Conservation (phyloP, 2,888 invertebrate species). For the Aleiodes leptofemur region DNA sequence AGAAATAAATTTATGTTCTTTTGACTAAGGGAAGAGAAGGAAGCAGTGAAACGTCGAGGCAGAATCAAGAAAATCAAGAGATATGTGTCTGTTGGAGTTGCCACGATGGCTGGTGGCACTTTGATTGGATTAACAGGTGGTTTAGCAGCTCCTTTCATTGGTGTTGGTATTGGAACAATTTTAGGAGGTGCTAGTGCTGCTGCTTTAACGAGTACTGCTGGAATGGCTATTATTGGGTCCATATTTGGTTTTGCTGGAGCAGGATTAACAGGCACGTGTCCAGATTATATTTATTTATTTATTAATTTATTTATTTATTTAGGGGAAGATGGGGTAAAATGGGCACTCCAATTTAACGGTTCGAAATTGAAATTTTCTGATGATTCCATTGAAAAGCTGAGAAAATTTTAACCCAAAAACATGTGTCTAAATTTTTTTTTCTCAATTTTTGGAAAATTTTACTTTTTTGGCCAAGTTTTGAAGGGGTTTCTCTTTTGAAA, state of each 20-base stretch:
- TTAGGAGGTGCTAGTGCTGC: slow-evolving; percentile 75
- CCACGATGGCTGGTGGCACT: slow-evolving; percentile 81
- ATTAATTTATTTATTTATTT: too few species aligned
- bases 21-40: slow-evolving; percentile 76
- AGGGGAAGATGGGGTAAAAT: too few species aligned
- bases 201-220: slow-evolving; percentile 77
- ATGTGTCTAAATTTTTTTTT: neutral
- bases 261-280: slow-evolving; percentile 77
- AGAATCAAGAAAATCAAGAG: slow-evolving; percentile 79
- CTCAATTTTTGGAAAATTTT: neutral
- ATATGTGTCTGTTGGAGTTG: slow-evolving; percentile 80
- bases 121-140: slow-evolving; percentile 82
- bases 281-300: neutral
- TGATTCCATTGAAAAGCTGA: too few species aligned
- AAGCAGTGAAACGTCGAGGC: slow-evolving; percentile 75
- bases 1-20: slow-evolving; percentile 28
- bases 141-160: slow-evolving; percentile 81
- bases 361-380: too few species aligned
- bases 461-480: slow-evolving; percentile 2
- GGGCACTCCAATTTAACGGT: too few species aligned
- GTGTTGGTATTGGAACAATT: slow-evolving; percentile 77
- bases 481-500: too few species aligned
- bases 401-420: too few species aligned
- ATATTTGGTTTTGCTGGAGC: slow-evolving; percentile 83
- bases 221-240: slow-evolving; percentile 79